Evolutionary conservation across 2,113 vertebrate genomes (phyloP).

Genomic region (Todiramphus chloris): DNA sequence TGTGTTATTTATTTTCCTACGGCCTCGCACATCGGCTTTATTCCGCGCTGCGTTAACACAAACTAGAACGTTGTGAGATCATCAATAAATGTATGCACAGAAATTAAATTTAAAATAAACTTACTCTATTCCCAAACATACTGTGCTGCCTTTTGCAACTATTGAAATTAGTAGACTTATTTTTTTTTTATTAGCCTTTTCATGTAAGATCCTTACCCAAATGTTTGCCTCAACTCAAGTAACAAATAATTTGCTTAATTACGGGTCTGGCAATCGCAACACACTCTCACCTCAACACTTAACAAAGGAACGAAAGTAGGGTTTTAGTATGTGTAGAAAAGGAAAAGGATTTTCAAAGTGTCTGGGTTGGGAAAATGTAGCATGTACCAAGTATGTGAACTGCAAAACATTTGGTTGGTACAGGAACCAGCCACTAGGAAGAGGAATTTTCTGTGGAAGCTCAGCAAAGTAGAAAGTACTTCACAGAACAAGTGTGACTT

Average conservation of each 20-base stretch:
- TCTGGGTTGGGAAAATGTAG: background rate
- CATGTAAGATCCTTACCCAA: background rate
- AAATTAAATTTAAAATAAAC: background rate
- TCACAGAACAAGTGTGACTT: background rate
- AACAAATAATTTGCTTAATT: background rate
- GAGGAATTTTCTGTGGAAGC: background rate
- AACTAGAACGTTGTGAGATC: background rate
- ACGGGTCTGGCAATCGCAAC: background rate
- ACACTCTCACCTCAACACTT: background rate
- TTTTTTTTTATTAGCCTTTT: background rate
- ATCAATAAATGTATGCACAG: background rate
- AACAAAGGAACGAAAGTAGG: background rate
- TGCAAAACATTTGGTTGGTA: background rate
- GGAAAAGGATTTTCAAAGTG: background rate
- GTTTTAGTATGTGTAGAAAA: background rate
- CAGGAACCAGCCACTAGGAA: background rate
- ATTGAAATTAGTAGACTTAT: background rate
- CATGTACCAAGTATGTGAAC: rapidly evolving
- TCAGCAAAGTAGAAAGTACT: background rate
- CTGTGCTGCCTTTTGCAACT: background rate
- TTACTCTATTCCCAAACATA: background rate
- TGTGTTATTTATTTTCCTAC: background rate
- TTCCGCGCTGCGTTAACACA: background rate
- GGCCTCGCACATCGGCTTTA: background rate
- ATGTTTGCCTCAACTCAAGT: background rate